phyloP scores from a whole-genome alignment of 92 coral and sea anemone species.

The Metridium senile region DNA sequence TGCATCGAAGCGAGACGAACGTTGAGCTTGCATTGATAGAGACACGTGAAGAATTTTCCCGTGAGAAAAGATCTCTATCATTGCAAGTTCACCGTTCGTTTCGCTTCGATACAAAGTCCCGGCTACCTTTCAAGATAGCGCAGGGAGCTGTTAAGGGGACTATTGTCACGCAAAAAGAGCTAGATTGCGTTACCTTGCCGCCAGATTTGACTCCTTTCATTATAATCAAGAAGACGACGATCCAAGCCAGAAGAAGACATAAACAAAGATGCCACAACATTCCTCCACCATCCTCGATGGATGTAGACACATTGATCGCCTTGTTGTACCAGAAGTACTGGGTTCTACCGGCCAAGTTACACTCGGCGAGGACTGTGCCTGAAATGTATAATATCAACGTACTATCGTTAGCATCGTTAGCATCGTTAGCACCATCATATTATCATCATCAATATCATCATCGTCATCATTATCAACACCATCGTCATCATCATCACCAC shows the following conservation, averaged over 20 bases:
- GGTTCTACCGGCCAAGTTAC: conserved; percentile 75
- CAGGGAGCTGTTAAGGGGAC: too few species aligned
- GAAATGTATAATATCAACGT: neutral
- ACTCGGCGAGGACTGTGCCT: conserved; percentile 48
- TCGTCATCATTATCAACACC: neutral
- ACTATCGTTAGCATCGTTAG: neutral
- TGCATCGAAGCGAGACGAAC: too few species aligned
- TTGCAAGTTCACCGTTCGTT: too few species aligned
- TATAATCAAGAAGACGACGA: conserved; percentile 74
- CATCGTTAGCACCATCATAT: neutral
- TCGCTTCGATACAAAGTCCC: too few species aligned
- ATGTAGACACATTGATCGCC: conserved; percentile 61
- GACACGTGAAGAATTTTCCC: too few species aligned
- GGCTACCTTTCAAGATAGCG: too few species aligned
- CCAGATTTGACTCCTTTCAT: conserved; percentile 92
- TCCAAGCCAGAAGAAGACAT: conserved; percentile 73
- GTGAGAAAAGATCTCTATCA: too few species aligned
- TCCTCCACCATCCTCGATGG: conserved; percentile 78
- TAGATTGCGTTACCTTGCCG: conserved; percentile 79
- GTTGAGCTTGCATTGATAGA: too few species aligned
- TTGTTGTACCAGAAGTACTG: conserved; percentile 88
- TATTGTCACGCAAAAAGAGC: too few species aligned
- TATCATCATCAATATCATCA: conserved; percentile 17
- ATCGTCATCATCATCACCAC: neutral
- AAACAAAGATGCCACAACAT: conserved; percentile 89